Conservation (phyloP, 35 echinoderm and acorn worm species). For the Strongylocentrotus purpuratus region DNA sequence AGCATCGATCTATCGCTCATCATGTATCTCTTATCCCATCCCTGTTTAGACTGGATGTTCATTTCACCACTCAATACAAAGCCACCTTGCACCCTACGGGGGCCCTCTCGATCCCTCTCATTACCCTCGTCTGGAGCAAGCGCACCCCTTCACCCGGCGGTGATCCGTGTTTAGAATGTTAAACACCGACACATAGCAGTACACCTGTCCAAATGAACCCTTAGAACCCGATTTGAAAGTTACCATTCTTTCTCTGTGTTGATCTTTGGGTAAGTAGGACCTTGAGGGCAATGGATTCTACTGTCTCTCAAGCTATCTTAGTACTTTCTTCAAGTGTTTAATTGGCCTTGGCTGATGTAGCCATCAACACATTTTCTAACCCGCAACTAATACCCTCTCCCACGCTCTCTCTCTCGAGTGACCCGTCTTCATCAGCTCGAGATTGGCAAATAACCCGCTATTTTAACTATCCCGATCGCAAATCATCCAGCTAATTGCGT, state of each 20-base stretch:
- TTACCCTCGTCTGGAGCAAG: background rate
- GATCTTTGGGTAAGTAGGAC: background rate
- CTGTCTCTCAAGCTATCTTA: background rate
- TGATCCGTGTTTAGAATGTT: slow-evolving; percentile 2
- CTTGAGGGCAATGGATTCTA: background rate
- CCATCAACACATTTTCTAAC: background rate
- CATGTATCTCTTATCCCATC: background rate
- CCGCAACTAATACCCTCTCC: background rate
- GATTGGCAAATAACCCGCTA: no score
- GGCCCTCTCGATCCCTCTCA: background rate
- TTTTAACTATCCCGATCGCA: no score
- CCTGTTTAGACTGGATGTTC: background rate
- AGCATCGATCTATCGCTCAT: background rate
- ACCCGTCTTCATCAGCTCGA: no score
- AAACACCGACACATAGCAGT: background rate
- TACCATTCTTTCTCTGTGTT: background rate
- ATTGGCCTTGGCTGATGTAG: background rate
- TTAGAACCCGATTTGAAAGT: background rate
- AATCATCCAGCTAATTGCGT: no score
- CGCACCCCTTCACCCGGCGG: background rate
- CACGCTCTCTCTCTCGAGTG: no score
- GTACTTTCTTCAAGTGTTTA: background rate
- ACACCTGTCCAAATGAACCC: background rate
- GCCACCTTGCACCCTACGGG: background rate
- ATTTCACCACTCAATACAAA: background rate